Evolutionary conservation across 1,140 invertebrate genomes (phyloP).

Genomic region (Physella acuta): DNA sequence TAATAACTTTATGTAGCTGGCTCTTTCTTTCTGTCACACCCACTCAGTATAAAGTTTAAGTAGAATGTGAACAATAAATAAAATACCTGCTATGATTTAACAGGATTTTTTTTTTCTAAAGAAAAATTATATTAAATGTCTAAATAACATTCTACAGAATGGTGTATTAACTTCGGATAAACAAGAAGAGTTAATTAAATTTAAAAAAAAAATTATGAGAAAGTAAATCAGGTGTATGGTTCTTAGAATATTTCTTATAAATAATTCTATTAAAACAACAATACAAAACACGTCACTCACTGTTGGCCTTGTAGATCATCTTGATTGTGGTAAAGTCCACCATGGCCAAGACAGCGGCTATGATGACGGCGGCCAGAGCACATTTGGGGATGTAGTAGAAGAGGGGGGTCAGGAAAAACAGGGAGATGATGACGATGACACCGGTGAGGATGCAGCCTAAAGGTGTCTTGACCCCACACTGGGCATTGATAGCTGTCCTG

Average conservation of each 20-base stretch:
- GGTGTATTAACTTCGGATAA: neutral
- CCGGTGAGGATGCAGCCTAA: neutral
- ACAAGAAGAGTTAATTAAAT: neutral
- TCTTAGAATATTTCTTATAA: neutral
- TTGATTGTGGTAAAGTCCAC: neutral
- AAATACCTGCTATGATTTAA: too few species aligned
- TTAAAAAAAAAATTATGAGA: neutral
- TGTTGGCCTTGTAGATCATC: neutral
- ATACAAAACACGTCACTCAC: too few species aligned
- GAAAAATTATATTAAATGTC: neutral
- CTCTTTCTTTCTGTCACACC: too few species aligned
- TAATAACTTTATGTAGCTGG: too few species aligned
- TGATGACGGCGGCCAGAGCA: neutral
- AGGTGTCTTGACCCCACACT: neutral
- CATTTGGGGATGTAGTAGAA: neutral
- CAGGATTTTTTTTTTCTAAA: too few species aligned
- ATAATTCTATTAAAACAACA: too few species aligned
- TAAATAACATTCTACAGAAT: neutral
- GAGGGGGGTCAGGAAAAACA: constrained; percentile 23
- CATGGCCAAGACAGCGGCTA: neutral
- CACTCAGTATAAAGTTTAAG: too few species aligned
- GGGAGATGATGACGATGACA: neutral
- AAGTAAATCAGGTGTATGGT: neutral
- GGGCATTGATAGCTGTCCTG: neutral
- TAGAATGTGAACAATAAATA: too few species aligned